A percentile compares a stretch with the other conserved stretches of the same genome.
These are phyloP conservation scores for Isichthys henryi DNA, from an alignment of 2,113 vertebrate species.

Conservation along the genomic window DNA sequence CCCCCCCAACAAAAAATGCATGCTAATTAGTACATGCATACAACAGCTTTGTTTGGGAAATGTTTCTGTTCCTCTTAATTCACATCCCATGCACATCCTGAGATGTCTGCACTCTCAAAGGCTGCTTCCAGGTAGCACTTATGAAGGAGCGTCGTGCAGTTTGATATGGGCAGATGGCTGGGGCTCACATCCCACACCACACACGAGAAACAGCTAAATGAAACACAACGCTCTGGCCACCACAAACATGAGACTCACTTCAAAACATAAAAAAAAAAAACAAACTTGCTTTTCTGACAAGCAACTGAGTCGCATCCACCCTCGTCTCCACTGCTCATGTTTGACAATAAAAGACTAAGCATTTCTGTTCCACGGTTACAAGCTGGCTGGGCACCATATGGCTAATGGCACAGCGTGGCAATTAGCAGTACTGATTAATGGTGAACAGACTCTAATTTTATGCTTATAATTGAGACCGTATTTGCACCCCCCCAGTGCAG, in stretches of 20 bases:
- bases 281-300: slow-evolving; percentile 1
- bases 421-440: slow-evolving; percentile 98
- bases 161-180: slow-evolving; percentile 42
- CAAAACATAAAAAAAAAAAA: background rate
- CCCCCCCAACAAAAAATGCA: slow-evolving; percentile 22
- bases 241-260: slow-evolving; percentile 9
- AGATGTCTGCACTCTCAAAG: slow-evolving; percentile 56
- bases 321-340: slow-evolving; percentile 13
- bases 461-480: slow-evolving; percentile 79
- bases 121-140: slow-evolving; percentile 50
- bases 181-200: slow-evolving; percentile 39
- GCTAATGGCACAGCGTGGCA: slow-evolving; percentile 93
- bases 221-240: background rate
- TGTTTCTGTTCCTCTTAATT: slow-evolving; percentile 29
- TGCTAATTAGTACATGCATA: slow-evolving; percentile 31
- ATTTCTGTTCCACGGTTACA: slow-evolving; percentile 75
- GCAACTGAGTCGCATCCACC: background rate
- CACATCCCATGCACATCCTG: slow-evolving; percentile 19
- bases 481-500: slow-evolving; percentile 73
- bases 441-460: slow-evolving; percentile 85
- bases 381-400: slow-evolving; percentile 96
- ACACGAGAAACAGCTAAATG: slow-evolving; percentile 1
- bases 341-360: slow-evolving; percentile 39
- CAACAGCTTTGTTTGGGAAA: slow-evolving; percentile 32
- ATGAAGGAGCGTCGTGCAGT: slow-evolving; percentile 56